phyloP scores from a whole-genome alignment of 2,888 invertebrate genomes.

The Pseudolycoriella hygida region DNA sequence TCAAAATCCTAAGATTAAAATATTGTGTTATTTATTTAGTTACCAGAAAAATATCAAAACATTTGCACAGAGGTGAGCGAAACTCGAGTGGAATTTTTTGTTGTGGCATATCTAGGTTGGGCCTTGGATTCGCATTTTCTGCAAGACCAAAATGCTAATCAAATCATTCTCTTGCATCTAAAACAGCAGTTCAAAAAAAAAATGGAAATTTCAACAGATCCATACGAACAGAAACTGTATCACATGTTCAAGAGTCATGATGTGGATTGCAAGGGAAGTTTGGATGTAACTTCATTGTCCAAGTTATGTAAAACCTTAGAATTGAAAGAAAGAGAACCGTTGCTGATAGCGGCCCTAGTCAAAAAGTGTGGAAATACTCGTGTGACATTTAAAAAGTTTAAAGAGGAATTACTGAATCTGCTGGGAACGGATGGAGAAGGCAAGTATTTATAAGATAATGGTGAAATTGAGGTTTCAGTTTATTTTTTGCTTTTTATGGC shows the following conservation, averaged over 20 bases:
- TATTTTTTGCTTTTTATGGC: too few relatives aligned
- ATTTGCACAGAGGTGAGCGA: too few relatives aligned
- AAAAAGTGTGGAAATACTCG: constrained; percentile 23
- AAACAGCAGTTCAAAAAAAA: background rate
- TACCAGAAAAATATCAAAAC: too few relatives aligned
- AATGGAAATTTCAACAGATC: constrained; percentile 33
- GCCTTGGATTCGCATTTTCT: too few relatives aligned
- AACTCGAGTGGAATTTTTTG: too few relatives aligned
- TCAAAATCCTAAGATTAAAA: too few relatives aligned
- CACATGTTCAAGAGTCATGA: constrained; percentile 68
- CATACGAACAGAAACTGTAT: constrained; percentile 65
- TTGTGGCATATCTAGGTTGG: too few relatives aligned
- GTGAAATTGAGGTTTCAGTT: background rate
- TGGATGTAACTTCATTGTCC: constrained; percentile 46
- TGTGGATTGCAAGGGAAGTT: constrained; percentile 44
- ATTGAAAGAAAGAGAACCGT: constrained; percentile 50
- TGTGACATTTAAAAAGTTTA: constrained; percentile 56
- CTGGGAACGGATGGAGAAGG: constrained; percentile 37
- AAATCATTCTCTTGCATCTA: too few relatives aligned
- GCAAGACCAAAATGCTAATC: too few relatives aligned
- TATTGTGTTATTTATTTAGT: too few relatives aligned
- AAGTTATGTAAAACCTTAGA: constrained; percentile 60
- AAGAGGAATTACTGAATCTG: constrained; percentile 53
- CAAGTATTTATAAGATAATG: background rate
- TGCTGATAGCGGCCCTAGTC: constrained; percentile 41